Evolutionary conservation across 1,140 invertebrate species (phyloP), one percentile per base, ranked within the genome.

Genomic region (Atopsyche davidsoni): DNA sequence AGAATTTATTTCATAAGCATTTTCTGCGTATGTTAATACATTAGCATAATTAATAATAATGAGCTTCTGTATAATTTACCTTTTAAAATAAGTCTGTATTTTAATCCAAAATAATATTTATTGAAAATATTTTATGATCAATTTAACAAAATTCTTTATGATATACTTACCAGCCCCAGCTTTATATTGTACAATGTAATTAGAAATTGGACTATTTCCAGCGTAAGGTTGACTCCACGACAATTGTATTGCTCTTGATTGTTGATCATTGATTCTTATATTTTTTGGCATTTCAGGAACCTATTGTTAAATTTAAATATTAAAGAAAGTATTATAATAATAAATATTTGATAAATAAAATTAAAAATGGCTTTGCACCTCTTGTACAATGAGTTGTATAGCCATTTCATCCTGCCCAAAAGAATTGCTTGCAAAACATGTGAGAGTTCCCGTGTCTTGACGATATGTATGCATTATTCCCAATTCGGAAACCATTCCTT

Each of bases 321-420:
- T 6, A 28, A 28, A 6, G 24, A 28, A 28, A 7, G n/a, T 7
- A n/a, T 28, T 7, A n/a, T 7, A 7, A 28, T 7, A 28, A 28
- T 28, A 28, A 28, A 6, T 28, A 28, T n/a, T 28, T 28, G 24
- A 28, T 7, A 7, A n/a, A n/a, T n/a, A n/a, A n/a, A n/a, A n/a
- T n/a, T n/a, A n/a, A n/a, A n/a, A n/a, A n/a, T n/a, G n/a, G 24
- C 52, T 13, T 24, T 38, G 21, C 53, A 70, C 70, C 72, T 82
- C 92, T 82, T 95, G 90, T 7, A 96, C 89, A 39, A 90, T 85
- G 7, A 97, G 76, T 60, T 92, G 86, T 63, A 94, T 91, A 17
- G 83, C 84, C 79, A 92, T 90, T 64, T 93, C 85, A 62, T 96
- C 92, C 57, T 86, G 83, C 16, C 93, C 93, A 62, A 92, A 92